Evolutionary conservation across 2,113 vertebrate species (phyloP).

Genomic region (Dendropsophus ebraccatus): DNA sequence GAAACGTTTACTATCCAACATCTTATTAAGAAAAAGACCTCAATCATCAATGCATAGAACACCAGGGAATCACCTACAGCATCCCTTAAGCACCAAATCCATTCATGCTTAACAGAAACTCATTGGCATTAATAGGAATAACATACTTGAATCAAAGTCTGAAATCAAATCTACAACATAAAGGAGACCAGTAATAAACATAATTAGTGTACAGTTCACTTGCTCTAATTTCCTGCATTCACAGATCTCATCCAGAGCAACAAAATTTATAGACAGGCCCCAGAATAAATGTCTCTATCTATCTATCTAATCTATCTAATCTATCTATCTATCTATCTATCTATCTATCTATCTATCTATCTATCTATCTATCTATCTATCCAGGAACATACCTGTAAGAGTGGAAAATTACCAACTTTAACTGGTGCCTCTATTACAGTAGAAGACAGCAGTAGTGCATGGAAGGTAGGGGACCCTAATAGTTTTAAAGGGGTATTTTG

Average conservation of each 20-base stretch:
- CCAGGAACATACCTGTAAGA: too few relatives aligned
- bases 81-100: slow-evolving; percentile 57
- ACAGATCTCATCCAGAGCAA: slow-evolving; percentile 27
- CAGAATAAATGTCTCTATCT: neutral
- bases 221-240: slow-evolving; percentile 45
- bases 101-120: slow-evolving; percentile 56
- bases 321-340: too few relatives aligned
- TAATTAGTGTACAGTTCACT: slow-evolving; percentile 56
- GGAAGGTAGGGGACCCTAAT: too few relatives aligned
- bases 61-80: slow-evolving; percentile 55
- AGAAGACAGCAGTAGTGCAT: too few relatives aligned
- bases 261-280: neutral
- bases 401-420: too few relatives aligned
- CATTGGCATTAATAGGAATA: slow-evolving; percentile 60
- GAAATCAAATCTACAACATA: slow-evolving; percentile 59
- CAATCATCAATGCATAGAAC: slow-evolving; percentile 56
- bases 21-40: slow-evolving; percentile 60
- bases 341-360: too few relatives aligned
- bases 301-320: too few relatives aligned
- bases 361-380: too few relatives aligned
- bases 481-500: too few relatives aligned
- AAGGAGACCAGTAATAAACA: slow-evolving; percentile 56
- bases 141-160: slow-evolving; percentile 56
- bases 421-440: too few relatives aligned
- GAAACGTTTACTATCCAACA: slow-evolving; percentile 55